phyloP scores from a whole-genome alignment of 1,140 invertebrate genomes.

The Camponotus vicinus region DNA sequence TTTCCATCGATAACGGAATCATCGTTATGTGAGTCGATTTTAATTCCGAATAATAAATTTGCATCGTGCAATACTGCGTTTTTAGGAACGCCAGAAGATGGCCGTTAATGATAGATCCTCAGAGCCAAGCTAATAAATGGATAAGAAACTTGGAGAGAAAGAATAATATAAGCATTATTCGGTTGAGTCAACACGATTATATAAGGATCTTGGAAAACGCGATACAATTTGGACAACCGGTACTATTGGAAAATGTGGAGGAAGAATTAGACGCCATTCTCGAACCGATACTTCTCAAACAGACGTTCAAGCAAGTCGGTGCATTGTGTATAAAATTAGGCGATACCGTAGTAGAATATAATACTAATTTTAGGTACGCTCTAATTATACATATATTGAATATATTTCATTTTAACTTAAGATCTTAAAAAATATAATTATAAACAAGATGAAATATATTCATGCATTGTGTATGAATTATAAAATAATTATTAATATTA shows the following conservation, averaged over 20 bases:
- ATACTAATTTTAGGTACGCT: constrained; percentile 92
- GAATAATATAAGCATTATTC: constrained; percentile 94
- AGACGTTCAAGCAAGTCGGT: constrained; percentile 96
- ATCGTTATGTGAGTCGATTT: constrained; percentile 88
- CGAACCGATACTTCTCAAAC: constrained; percentile 95
- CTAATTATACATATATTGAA: not conserved
- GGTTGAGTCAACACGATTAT: constrained; percentile 94
- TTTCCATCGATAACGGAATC: constrained; percentile 97
- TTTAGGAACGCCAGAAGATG: constrained; percentile 93
- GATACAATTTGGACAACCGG: constrained; percentile 96
- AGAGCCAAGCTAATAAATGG: constrained; percentile 98
- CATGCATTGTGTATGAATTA: not conserved
- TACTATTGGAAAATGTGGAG: constrained; percentile 93
- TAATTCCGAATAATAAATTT: not conserved
- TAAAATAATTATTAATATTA: not conserved
- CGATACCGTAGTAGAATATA: constrained; percentile 94
- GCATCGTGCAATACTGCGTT: not conserved
- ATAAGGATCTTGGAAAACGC: constrained; percentile 95
- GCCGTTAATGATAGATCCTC: constrained; percentile 98
- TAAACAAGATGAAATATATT: constrained; percentile 4
- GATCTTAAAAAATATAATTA: not conserved
- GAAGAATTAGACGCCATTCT: constrained; percentile 96
- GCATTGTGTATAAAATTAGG: constrained; percentile 93
- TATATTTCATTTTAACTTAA: not conserved
- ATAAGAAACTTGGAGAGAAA: constrained; percentile 97